phyloP scores from a whole-genome alignment of 2,888 invertebrate genomes.

The Torymus auratus region DNA sequence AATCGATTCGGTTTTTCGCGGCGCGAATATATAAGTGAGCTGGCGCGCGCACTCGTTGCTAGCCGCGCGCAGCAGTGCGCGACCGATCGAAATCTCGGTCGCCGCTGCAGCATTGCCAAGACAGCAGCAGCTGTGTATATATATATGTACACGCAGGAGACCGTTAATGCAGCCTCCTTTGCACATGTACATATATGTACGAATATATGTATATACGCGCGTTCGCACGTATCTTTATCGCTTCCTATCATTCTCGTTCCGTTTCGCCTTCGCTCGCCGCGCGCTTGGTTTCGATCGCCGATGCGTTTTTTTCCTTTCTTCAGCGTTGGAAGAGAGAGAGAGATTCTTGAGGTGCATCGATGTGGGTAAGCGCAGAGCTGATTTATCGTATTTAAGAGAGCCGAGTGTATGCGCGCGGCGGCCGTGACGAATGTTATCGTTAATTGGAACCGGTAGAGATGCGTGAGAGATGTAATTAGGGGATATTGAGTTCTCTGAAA shows the following conservation, averaged over 20 bases:
- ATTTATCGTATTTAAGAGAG: too few species aligned
- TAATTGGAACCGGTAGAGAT: too few species aligned
- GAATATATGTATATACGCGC: too few species aligned
- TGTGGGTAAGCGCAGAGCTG: too few species aligned
- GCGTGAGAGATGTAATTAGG: too few species aligned
- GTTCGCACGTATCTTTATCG: neutral
- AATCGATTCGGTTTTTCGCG: slow-evolving; percentile 18
- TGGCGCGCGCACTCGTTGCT: neutral
- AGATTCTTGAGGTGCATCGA: too few species aligned
- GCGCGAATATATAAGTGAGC: too few species aligned
- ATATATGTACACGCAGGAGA: slow-evolving; percentile 6
- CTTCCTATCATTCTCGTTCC: slow-evolving; percentile 21
- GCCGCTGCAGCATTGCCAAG: neutral
- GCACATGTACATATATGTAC: neutral
- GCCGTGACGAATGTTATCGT: too few species aligned
- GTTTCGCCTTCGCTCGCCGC: neutral
- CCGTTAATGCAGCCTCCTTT: slow-evolving; percentile 65
- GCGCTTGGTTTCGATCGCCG: neutral
- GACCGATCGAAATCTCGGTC: slow-evolving; percentile 36
- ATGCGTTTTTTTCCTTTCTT: neutral
- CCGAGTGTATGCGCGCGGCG: too few species aligned
- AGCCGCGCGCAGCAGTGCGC: neutral
- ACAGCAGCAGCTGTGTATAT: neutral
- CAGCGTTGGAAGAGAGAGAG: too few species aligned
- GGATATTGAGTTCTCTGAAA: too few species aligned